Conservation (phyloP, 37 sponge, comb jelly and placozoan genomes). For the Aphrocallistes beatrix region DNA sequence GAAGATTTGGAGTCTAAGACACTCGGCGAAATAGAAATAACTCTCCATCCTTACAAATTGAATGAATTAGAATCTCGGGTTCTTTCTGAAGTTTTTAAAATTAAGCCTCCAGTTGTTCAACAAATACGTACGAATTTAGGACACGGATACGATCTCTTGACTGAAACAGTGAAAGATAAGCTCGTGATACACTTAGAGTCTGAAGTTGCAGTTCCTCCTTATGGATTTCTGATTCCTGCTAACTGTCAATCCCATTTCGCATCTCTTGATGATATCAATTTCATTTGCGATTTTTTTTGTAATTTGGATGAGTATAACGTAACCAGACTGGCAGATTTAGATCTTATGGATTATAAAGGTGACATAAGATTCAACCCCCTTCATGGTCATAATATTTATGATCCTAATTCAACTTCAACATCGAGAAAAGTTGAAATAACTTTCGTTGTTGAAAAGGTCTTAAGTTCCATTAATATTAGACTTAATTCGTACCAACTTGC, state of each 20-base stretch:
- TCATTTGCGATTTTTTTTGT: background rate
- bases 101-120: background rate
- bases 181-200: background rate
- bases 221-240: background rate
- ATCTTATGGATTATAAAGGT: background rate
- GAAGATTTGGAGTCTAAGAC: background rate
- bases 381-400: background rate
- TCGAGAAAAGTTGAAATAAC: background rate
- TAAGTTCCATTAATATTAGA: background rate
- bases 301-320: background rate
- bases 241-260: background rate
- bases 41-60: background rate
- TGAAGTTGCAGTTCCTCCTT: background rate
- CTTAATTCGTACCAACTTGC: background rate
- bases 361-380: background rate
- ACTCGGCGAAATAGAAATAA: background rate
- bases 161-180: background rate
- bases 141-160: background rate
- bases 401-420: no score
- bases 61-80: background rate
- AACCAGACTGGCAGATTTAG: background rate
- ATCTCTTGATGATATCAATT: background rate
- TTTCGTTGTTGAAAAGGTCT: background rate
- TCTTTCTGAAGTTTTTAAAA: background rate
- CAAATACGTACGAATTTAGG: background rate